phyloP scores from a whole-genome alignment of 2,888 invertebrate species.

The Hedychridium roseum region DNA sequence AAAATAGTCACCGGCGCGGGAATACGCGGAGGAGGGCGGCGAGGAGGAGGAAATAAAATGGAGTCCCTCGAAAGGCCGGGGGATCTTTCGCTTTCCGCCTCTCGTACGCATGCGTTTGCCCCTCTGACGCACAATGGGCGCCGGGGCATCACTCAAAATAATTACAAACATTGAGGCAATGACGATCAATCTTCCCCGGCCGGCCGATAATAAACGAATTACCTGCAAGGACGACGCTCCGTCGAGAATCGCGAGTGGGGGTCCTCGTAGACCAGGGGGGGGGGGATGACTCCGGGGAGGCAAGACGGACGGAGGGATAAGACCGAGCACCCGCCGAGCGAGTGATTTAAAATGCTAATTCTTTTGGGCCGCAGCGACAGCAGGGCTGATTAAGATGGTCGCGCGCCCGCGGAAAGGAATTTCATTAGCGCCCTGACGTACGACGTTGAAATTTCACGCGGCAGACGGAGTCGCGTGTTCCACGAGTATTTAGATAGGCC shows the following conservation, averaged over 20 bases:
- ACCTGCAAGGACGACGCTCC: slow-evolving; percentile 17
- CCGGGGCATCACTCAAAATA: slow-evolving; percentile 47
- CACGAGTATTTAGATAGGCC: too few relatives aligned
- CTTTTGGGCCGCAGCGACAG: slow-evolving; percentile 43
- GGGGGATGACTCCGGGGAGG: slow-evolving; percentile 2
- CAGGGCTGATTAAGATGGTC: slow-evolving; percentile 54
- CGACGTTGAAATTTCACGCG: slow-evolving; percentile 34
- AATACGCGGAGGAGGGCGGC: slow-evolving; percentile 3
- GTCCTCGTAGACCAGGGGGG: slow-evolving; percentile 5
- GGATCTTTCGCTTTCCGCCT: slow-evolving; percentile 31
- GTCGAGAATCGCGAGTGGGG: not conserved
- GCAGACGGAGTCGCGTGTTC: too few relatives aligned
- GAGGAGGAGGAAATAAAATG: not conserved
- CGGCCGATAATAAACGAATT: slow-evolving; percentile 52
- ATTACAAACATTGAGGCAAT: slow-evolving; percentile 49
- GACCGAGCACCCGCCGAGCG: slow-evolving; percentile 50
- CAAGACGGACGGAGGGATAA: slow-evolving; percentile 8
- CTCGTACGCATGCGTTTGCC: slow-evolving; percentile 14
- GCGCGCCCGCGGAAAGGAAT: slow-evolving; percentile 39
- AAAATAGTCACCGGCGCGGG: slow-evolving; percentile 3
- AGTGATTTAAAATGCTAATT: slow-evolving; percentile 57
- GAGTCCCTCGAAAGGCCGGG: too few relatives aligned
- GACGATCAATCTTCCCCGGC: slow-evolving; percentile 51
- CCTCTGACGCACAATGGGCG: slow-evolving; percentile 29
- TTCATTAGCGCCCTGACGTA: slow-evolving; percentile 50